Percentiles rank a stretch among this genome's conserved stretches.
phyloP scores from a whole-genome alignment of 2,797 vertebrate genomes.

The Anomalospiza imberbis region DNA sequence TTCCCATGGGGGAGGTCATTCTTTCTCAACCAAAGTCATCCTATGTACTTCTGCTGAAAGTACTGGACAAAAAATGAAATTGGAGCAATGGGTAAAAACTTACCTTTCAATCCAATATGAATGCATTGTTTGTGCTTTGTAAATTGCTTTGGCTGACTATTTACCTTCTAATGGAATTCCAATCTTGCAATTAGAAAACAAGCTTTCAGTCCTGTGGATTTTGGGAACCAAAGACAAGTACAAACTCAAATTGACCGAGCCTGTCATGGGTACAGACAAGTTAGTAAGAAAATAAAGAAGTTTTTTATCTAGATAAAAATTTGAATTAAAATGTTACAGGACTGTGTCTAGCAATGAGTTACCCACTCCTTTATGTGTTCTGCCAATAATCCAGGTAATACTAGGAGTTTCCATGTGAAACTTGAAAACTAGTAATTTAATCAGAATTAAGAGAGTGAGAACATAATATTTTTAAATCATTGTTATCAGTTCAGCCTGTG shows the following conservation, averaged over 20 bases:
- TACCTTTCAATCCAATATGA: background rate
- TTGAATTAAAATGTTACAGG: background rate
- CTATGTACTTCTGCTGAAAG: background rate
- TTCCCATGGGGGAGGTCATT: background rate
- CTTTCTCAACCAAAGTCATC: background rate
- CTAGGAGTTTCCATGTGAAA: background rate
- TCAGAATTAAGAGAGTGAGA: background rate
- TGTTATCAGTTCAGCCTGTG: background rate
- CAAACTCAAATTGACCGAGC: background rate
- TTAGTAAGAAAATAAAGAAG: background rate
- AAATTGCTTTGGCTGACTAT: background rate
- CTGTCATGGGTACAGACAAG: background rate
- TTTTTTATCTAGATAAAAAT: background rate
- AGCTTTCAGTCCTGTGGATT: background rate
- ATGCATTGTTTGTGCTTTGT: background rate
- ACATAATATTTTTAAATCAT: background rate
- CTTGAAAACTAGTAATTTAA: background rate
- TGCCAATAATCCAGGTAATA: background rate
- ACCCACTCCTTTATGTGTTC: background rate
- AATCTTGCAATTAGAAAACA: background rate
- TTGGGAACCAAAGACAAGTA: background rate
- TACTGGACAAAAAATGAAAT: background rate
- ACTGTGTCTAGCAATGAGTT: background rate
- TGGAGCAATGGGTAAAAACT: background rate
- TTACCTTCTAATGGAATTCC: background rate